phyloP scores from a whole-genome alignment of 1,140 invertebrate genomes.

The Cepaea nemoralis region DNA sequence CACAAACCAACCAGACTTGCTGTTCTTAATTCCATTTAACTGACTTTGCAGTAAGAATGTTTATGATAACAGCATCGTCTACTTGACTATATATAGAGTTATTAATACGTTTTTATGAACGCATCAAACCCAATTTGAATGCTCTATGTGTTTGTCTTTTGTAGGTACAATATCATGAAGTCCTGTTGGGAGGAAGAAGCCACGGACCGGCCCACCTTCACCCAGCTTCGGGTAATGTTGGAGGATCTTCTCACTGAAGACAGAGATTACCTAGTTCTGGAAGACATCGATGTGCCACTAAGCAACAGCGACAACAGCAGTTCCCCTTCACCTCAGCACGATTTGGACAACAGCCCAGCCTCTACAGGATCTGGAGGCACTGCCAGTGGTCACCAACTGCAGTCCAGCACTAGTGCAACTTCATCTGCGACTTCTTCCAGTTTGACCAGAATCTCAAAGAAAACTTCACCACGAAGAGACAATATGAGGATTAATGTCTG shows the following conservation, averaged over 20 bases:
- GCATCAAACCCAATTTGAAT: too few species aligned
- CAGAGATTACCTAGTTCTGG: constrained; percentile 68
- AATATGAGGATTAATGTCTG: constrained; percentile 52
- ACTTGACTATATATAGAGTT: too few species aligned
- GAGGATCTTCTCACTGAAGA: constrained; percentile 75
- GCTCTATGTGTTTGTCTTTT: too few species aligned
- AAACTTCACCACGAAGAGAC: constrained; percentile 22
- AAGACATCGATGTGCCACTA: constrained; percentile 67
- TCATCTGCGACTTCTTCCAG: background rate
- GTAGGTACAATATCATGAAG: constrained; percentile 83
- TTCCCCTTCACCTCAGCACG: constrained; percentile 40
- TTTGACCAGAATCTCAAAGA: constrained; percentile 12
- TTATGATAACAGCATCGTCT: too few species aligned
- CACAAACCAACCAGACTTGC: too few species aligned
- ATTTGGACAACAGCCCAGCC: background rate
- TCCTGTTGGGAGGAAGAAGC: constrained; percentile 85
- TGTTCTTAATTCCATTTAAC: too few species aligned
- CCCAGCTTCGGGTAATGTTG: constrained; percentile 76
- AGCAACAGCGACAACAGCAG: constrained; percentile 64
- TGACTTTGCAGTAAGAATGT: too few species aligned
- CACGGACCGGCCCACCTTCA: constrained; percentile 83
- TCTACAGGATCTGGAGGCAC: background rate
- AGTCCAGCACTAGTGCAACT: background rate
- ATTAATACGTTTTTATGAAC: too few species aligned
- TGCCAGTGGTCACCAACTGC: background rate